Evolutionary conservation across 2,797 vertebrate species (phyloP), one percentile per base, ranked within the genome.

Genomic region (Coregonus suidteri): DNA sequence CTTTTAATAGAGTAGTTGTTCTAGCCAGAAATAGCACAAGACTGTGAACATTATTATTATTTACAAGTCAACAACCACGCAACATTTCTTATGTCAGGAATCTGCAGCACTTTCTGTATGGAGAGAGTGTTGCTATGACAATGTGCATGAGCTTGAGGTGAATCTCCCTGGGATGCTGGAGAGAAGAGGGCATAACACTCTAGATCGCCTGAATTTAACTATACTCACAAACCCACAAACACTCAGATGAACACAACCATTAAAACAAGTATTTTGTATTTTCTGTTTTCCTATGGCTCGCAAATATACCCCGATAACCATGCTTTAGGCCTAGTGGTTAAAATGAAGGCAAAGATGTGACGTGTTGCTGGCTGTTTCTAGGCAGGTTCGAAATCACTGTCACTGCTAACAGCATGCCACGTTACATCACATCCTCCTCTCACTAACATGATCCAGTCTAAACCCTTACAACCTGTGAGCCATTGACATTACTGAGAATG

Each of bases 61-160:
- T 59, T 59, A 59, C n/a, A 59, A 59, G n/a, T 59, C 56, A 59
- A n/a, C 25, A 56, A 56, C 53, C n/a, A 59, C 1, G 4, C 64
- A 30, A 66, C 25, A 66, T 31, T 16, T 30, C 11, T 31, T n/a
- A 15, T 69, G 31, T 18, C 34, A 6, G 16, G 16, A 3, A 25
- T 16, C 13, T 47, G 41, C 9, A 47, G 41, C 41, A 47, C 41
- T 47, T 9, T 6, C 47, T 72, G 53, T 20, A 18, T n/a, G 14
- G 54, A 59, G 72, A 37, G 53, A 25, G 16, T 37, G 53, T 73
- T 56, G 34, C 53, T 18, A 73, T 73, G 54, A 37, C 54, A 73
- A 73, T 54, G 25, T 59, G 6, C 53, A 35, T 37, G 72, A 73
- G 6, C 53, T 18, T 16, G 30, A 31, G 53, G 72, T 59, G 53